Conservation (phyloP, 1,140 invertebrate species). For the Drosophila sproati region DNA sequence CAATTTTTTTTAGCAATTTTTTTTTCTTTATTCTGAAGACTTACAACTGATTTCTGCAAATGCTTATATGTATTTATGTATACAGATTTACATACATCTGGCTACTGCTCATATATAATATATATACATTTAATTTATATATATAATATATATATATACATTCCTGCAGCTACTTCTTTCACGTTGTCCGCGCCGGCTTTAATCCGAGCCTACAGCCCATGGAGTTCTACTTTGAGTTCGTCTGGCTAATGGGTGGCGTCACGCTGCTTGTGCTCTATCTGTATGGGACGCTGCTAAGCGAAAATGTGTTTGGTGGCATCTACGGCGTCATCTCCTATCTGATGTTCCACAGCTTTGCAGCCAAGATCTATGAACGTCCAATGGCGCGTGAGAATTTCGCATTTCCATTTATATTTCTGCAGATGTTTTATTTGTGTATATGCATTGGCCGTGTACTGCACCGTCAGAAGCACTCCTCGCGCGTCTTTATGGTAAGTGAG, state of each 20-base stretch:
- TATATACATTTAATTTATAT: too few species aligned
- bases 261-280: slow-evolving; percentile 78
- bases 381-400: slow-evolving; percentile 81
- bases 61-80: not conserved
- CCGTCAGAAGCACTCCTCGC: slow-evolving; percentile 55
- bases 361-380: slow-evolving; percentile 79
- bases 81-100: slow-evolving; percentile 8
- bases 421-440: slow-evolving; percentile 80
- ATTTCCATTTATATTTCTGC: slow-evolving; percentile 80
- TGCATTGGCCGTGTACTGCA: slow-evolving; percentile 68
- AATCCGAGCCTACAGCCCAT: slow-evolving; percentile 76
- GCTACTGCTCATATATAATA: too few species aligned
- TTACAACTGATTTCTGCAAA: not conserved
- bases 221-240: slow-evolving; percentile 81
- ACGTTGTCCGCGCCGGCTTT: slow-evolving; percentile 63
- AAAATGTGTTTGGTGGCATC: slow-evolving; percentile 80
- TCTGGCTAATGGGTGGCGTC: slow-evolving; percentile 81
- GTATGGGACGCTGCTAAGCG: slow-evolving; percentile 76
- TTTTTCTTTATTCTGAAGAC: not conserved
- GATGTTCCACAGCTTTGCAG: slow-evolving; percentile 81
- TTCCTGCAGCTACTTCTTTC: slow-evolving; percentile 69
- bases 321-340: slow-evolving; percentile 82
- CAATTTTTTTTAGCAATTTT: not conserved
- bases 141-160: too few species aligned
- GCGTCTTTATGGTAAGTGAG: slow-evolving; percentile 63